Conservation (phyloP, 2,888 invertebrate genomes). For the Scaptomyza cyrtandrae region DNA sequence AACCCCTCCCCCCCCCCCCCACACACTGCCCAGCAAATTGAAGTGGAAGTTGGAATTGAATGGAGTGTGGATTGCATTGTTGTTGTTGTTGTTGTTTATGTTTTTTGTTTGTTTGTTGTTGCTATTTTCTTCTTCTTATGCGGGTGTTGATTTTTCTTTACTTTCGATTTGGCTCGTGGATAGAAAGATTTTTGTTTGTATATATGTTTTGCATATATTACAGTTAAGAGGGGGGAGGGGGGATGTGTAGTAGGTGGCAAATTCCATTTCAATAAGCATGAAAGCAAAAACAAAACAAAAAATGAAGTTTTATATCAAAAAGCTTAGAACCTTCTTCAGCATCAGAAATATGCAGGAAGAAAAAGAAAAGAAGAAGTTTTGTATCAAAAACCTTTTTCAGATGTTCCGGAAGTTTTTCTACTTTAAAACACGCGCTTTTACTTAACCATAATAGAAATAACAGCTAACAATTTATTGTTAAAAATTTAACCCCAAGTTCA, state of each 20-base stretch:
- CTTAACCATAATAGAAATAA: neutral
- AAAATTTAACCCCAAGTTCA: neutral
- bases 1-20: slow-evolving; percentile 23
- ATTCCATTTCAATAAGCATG: slow-evolving; percentile 59
- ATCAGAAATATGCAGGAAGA: no score
- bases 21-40: slow-evolving; percentile 14
- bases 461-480: neutral
- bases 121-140: slow-evolving; percentile 7
- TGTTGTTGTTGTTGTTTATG: slow-evolving; percentile 14
- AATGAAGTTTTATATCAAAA: neutral
- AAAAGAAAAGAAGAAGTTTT: no score
- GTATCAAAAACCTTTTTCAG: neutral
- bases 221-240: neutral
- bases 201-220: neutral
- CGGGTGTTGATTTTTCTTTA: slow-evolving; percentile 42
- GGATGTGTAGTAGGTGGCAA: slow-evolving; percentile 12
- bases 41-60: slow-evolving; percentile 24
- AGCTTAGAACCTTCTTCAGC: neutral
- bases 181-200: neutral
- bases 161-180: slow-evolving; percentile 78
- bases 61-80: slow-evolving; percentile 32
- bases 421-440: neutral
- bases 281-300: neutral
- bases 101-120: slow-evolving; percentile 7
- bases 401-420: neutral